A percentile compares a stretch with the other conserved stretches of the same genome.
Conservation (phyloP, 2,113 vertebrate genomes). For the Macaca mulatta region DNA sequence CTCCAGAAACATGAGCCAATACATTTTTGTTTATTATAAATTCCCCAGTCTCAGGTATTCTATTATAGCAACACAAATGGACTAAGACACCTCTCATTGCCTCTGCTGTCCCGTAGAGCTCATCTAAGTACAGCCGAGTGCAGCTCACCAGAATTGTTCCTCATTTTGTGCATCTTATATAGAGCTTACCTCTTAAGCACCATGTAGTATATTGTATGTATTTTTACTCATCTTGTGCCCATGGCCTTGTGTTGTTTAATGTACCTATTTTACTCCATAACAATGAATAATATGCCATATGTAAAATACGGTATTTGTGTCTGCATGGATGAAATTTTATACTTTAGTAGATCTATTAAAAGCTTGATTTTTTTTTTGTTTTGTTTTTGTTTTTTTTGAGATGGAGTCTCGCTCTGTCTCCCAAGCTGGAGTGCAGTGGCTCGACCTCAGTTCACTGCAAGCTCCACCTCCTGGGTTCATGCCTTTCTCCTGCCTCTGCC, state of each 20-base stretch:
- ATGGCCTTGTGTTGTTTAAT: neutral
- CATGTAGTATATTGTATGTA: neutral
- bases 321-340: neutral
- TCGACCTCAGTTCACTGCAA: no score
- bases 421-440: no score
- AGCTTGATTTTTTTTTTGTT: neutral
- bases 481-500: no score
- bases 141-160: neutral
- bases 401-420: no score
- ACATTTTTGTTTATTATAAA: neutral
- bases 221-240: neutral
- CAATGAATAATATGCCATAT: neutral
- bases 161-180: accelerated
- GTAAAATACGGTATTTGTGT: neutral
- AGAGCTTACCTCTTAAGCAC: neutral
- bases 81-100: neutral
- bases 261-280: neutral
- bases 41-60: neutral
- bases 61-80: neutral
- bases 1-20: neutral
- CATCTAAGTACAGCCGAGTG: neutral
- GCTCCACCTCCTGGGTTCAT: no score
- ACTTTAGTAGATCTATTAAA: neutral
- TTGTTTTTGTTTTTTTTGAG: no score
- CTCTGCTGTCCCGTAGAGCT: neutral